A percentile compares a stretch with the other conserved stretches of the same genome.
phyloP scores from a whole-genome alignment of 2,888 invertebrate species.

The Bhutanitis thaidina region DNA sequence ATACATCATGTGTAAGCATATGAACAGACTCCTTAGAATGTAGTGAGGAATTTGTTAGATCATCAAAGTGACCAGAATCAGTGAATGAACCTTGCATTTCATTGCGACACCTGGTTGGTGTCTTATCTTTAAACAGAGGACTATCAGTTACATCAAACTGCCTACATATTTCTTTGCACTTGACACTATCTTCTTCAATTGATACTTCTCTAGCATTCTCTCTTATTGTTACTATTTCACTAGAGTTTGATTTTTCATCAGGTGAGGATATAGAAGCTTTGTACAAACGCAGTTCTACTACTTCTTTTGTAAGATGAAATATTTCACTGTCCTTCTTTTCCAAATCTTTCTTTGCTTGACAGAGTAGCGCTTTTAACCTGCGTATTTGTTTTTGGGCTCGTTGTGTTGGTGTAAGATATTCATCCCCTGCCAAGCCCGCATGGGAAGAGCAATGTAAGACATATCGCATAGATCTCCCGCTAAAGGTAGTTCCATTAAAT shows the following conservation, averaged over 20 bases:
- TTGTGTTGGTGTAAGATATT: slow-evolving; percentile 94
- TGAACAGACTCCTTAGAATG: slow-evolving; percentile 87
- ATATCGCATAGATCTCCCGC: slow-evolving; percentile 86
- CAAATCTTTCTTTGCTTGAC: slow-evolving; percentile 86
- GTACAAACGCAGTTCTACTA: slow-evolving; percentile 89
- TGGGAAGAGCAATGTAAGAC: slow-evolving; percentile 92
- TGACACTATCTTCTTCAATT: slow-evolving; percentile 53
- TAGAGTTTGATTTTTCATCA: slow-evolving; percentile 89
- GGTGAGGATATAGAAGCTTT: slow-evolving; percentile 89
- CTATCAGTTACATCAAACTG: slow-evolving; percentile 72
- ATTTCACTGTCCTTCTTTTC: slow-evolving; percentile 92
- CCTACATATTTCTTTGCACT: slow-evolving; percentile 63
- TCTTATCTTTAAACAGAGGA: slow-evolving; percentile 67
- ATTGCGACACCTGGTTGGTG: slow-evolving; percentile 66
- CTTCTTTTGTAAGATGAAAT: slow-evolving; percentile 86
- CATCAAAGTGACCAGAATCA: slow-evolving; percentile 93
- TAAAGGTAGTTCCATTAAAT: slow-evolving; percentile 85
- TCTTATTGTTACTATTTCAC: slow-evolving; percentile 86
- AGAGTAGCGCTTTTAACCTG: slow-evolving; percentile 85
- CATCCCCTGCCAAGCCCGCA: slow-evolving; percentile 87
- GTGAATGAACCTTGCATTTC: slow-evolving; percentile 89
- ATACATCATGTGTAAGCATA: slow-evolving; percentile 76
- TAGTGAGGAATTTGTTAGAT: slow-evolving; percentile 86
- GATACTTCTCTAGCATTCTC: slow-evolving; percentile 80
- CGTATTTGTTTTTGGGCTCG: slow-evolving; percentile 90